Evolutionary conservation across 2,888 invertebrate genomes (phyloP), one percentile per base, ranked within the genome.

Genomic region (Schizotus pectinicornis): DNA sequence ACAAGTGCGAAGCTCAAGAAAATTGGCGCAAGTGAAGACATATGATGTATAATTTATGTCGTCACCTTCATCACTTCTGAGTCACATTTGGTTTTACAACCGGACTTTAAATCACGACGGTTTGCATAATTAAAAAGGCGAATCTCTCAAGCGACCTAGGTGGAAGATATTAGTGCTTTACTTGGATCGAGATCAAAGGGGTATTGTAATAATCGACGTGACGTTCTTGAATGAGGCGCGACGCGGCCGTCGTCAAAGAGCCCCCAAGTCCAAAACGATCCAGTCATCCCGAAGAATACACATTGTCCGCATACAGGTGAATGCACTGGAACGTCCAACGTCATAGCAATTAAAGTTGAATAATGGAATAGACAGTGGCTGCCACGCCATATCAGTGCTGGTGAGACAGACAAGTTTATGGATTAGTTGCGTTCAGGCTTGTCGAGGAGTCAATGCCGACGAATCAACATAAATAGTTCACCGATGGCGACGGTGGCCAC

Each of bases 271-370:
- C 42, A 42, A 57, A 59, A 59, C 42, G 49, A 49, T 56, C 59
- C 59, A 59, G 55, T 59, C 59, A 59, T 51, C 56, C 45, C 45
- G 47, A 57, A 52, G 61, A 52, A 61, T 49, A 52, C 60, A 61
- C 49, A 60, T 56, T 59, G 60, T 63, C 55, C 60, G 59, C 22
- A 56, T 42, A 56, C 64, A 64, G 64, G 64, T 64, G 64, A 66
- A 66, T 66, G 66, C 61, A 64, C 66, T 62, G 56, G 54, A 66
- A 64, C 62, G 62, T 62, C 64, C 62, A 61, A 67, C 65, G 67
- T 65, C 65, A 63, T 59, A 65, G 63, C 67, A 67, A 67, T 67
- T 67, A 67, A 67, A 61, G 59, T 63, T 67, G 67, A 67, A 67
- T 63, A 67, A 65, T 67, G 67, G 58, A 67, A 63, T 67, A 64